A percentile compares a stretch with the other conserved stretches of the same genome.
These are phyloP conservation scores for Bilobella aurantiaca DNA, from an alignment of 1,140 invertebrate species.

Conservation along the genomic window DNA sequence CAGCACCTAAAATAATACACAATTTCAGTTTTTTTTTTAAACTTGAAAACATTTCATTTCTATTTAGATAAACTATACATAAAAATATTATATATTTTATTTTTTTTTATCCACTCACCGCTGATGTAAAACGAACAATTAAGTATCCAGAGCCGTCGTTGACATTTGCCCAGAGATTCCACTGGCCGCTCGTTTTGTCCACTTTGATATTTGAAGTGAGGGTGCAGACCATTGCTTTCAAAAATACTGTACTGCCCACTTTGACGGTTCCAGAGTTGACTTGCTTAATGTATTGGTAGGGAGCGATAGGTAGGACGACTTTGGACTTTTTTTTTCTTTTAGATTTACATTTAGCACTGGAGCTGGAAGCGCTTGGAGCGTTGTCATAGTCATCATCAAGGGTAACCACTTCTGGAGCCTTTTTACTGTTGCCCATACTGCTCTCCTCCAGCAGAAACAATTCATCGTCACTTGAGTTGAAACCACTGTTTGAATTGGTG, in stretches of 20 bases:
- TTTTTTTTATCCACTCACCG: neutral
- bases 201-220: neutral
- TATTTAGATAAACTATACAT: neutral
- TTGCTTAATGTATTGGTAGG: constrained; percentile 4
- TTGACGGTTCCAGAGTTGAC: neutral
- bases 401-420: neutral
- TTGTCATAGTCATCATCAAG: neutral
- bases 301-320: neutral
- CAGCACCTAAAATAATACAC: neutral
- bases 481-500: neutral
- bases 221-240: neutral
- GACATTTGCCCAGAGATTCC: neutral
- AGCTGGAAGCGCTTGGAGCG: neutral
- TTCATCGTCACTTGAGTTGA: constrained; percentile 3
- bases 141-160: constrained; percentile 1
- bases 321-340: too few species aligned
- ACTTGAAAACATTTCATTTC: too few species aligned
- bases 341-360: neutral
- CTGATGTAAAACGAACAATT: neutral
- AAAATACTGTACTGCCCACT: neutral
- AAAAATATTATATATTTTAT: neutral
- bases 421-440: neutral
- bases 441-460: neutral
- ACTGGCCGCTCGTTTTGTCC: neutral
- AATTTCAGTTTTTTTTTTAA: too few species aligned